Percentiles rank a stretch among this genome's conserved stretches.
phyloP scores from a whole-genome alignment of 1,140 invertebrate genomes.

The Eriocheir sinensis region DNA sequence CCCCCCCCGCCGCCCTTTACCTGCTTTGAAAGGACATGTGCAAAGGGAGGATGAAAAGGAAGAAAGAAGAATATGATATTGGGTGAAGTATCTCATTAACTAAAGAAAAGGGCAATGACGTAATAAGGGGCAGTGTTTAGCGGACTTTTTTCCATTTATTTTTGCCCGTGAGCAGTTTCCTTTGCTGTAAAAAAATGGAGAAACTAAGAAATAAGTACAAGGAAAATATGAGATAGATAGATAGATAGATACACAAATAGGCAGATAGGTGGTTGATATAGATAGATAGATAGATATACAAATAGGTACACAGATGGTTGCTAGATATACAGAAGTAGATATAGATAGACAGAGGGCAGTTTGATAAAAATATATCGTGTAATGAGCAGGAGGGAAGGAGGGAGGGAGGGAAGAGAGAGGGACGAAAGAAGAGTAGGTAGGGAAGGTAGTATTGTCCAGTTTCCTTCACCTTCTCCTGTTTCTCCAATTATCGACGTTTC shows the following conservation, averaged over 20 bases:
- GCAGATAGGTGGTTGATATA: not conserved
- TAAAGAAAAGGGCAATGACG: too few species aligned
- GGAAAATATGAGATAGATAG: constrained; percentile 49
- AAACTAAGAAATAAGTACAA: too few species aligned
- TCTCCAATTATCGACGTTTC: constrained; percentile 36
- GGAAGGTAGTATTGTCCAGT: not conserved
- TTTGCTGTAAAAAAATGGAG: too few species aligned
- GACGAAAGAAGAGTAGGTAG: too few species aligned
- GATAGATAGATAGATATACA: not conserved
- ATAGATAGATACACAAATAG: not conserved
- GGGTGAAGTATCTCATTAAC: too few species aligned
- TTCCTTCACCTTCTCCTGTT: not conserved
- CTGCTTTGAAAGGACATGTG: not conserved
- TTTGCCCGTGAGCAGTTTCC: too few species aligned
- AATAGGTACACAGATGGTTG: not conserved
- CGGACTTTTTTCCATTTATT: too few species aligned
- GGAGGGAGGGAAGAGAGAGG: not conserved
- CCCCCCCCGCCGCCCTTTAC: not conserved
- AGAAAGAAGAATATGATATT: too few species aligned
- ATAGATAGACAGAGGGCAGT: not conserved
- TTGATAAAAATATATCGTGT: too few species aligned
- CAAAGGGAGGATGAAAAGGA: not conserved
- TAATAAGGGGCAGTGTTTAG: too few species aligned
- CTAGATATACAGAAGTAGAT: not conserved
- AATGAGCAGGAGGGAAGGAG: not conserved